Base-by-base conservation (phyloP, 1,140 invertebrate species). In the Bombus polaris region DNA sequence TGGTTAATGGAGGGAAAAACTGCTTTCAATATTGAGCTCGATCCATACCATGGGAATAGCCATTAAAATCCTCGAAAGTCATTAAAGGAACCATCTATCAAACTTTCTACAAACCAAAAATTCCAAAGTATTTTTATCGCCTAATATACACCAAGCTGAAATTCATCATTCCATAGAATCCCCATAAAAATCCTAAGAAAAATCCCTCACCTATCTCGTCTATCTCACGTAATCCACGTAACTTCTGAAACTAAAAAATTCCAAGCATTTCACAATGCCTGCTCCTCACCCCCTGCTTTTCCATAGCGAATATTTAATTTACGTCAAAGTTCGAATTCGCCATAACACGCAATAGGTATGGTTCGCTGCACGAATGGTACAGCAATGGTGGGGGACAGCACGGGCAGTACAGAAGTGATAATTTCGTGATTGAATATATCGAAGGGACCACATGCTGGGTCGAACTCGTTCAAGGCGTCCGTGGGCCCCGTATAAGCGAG, bases 351-450 rank as follows among this genome's bases (percentile, higher is more conserved):
- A n/a, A n/a, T 44, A 47, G 32, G 82, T 85, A 53, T 85, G 89
- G 28, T 65, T 62, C 81, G 65, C 72, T 76, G 80, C 88, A 81
- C 73, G 72, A 32, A 86, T 6, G 70, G 79, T 86, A 91, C 85
- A 85, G 81, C 82, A 83, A 78, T 88, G 86, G 37, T 65, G 28
- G 57, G 65, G 37, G 44, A 68, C 80, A 83, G 86, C 81, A 71
- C 86, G 85, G 32, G 59, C 89, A 85, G 88, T 94, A 95, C 94
- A 95, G 94, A 94, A 95, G 94, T 95, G 94, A 95, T 95, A 95
- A 95, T 95, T 95, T 95, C 92, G 92, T 94, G 94, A 95, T 95
- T 95, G 94, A 95, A 95, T 94, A 94, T 94, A 94, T 95, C 91
- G 94, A 94, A 93, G 90, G 89, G 90, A 85, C 93, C 91, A 88